Conservation (phyloP, 2,888 invertebrate species). For the Mesochorus sp. region DNA sequence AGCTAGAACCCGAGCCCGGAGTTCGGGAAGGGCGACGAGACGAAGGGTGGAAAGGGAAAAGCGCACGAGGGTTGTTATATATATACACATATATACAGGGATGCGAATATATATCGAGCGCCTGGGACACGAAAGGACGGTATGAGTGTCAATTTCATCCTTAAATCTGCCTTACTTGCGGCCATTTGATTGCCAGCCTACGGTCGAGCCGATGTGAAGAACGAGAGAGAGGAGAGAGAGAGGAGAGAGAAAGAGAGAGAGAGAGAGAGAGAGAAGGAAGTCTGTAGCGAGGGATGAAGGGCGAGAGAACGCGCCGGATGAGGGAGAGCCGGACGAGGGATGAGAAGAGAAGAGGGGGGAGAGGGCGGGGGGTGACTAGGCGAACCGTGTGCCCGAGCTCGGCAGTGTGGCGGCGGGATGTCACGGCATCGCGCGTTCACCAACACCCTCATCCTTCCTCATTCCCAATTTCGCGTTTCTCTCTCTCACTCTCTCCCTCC, state of each 20-base stretch:
- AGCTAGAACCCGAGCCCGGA: conserved; percentile 70
- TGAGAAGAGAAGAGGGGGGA: neutral
- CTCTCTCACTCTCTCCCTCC: conserved; percentile 4
- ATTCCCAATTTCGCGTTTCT: conserved; percentile 33
- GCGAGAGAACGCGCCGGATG: conserved; percentile 50
- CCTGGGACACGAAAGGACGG: conserved; percentile 8
- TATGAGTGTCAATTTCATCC: neutral
- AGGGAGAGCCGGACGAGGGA: conserved; percentile 52
- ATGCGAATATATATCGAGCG: neutral
- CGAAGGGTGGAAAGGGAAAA: conserved; percentile 29
- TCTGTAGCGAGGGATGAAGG: conserved; percentile 48
- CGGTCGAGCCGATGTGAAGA: conserved; percentile 1
- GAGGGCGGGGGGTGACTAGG: conserved; percentile 43
- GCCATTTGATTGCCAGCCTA: conserved; percentile 8
- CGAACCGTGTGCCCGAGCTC: conserved; percentile 56
- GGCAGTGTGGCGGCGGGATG: conserved; percentile 72
- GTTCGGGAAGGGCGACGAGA: conserved; percentile 71
- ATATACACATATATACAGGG: neutral
- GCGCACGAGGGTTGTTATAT: conserved; percentile 28
- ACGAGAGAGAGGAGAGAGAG: conserved; percentile 15
- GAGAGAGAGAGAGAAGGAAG: conserved; percentile 62
- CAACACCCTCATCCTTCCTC: conserved; percentile 69
- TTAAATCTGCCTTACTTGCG: neutral
- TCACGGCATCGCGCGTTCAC: conserved; percentile 77
- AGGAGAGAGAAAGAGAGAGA: conserved; percentile 14